phyloP scores from a whole-genome alignment of 2,113 vertebrate species.

The Geothlypis trichas region DNA sequence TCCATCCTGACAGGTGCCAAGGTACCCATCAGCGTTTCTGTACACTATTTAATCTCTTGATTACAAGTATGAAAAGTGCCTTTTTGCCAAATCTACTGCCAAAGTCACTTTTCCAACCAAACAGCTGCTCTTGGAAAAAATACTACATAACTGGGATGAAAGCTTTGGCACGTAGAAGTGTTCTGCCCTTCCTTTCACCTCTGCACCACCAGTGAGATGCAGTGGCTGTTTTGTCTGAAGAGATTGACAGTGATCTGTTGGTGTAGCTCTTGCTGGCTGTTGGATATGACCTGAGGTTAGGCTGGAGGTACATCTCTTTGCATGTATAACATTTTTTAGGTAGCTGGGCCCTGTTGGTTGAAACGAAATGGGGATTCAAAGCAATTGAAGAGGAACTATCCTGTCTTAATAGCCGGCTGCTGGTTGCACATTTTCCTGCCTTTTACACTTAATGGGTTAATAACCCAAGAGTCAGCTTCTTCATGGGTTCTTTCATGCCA shows the following conservation, averaged over 20 bases:
- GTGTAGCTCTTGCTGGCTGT: background rate
- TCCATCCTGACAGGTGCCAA: background rate
- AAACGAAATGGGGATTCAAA: background rate
- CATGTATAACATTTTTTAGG: accelerated
- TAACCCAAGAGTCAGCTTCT: background rate
- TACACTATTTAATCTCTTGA: background rate
- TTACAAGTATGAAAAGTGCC: background rate
- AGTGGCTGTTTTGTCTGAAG: background rate
- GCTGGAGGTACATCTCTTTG: background rate
- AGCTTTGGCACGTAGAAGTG: background rate
- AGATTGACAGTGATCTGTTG: background rate
- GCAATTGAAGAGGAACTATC: background rate
- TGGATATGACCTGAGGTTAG: background rate
- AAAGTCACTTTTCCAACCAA: background rate
- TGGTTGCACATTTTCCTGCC: background rate
- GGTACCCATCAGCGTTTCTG: background rate
- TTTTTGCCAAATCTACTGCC: background rate
- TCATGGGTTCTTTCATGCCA: background rate
- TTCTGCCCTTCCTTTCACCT: background rate
- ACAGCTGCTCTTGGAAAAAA: background rate
- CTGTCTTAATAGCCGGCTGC: background rate
- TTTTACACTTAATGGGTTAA: background rate
- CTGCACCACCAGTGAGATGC: background rate
- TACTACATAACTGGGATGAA: background rate
- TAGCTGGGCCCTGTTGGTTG: background rate